Conservation (phyloP, 2,888 invertebrate species). For the Hypercompe scribonia region DNA sequence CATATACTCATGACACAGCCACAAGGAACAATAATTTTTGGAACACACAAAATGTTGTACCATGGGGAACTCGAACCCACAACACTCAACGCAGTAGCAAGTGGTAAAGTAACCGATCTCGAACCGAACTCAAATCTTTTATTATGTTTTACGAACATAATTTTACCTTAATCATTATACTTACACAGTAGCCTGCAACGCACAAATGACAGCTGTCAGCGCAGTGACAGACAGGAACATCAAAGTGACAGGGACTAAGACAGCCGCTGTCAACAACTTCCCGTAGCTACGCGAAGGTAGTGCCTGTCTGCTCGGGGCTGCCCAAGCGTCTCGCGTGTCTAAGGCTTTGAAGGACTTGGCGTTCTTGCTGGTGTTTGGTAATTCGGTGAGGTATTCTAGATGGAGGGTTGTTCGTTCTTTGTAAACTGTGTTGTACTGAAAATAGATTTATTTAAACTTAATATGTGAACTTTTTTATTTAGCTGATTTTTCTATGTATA, state of each 20-base stretch:
- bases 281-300: slow-evolving; percentile 90
- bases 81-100: too few relatives aligned
- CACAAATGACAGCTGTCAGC: slow-evolving; percentile 91
- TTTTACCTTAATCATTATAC: slow-evolving; percentile 14
- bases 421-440: slow-evolving; percentile 79
- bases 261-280: slow-evolving; percentile 89
- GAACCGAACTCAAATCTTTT: too few relatives aligned
- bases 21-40: too few relatives aligned
- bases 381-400: slow-evolving; percentile 71
- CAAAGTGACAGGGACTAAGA: slow-evolving; percentile 90
- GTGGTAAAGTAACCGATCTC: too few relatives aligned
- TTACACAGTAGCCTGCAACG: slow-evolving; percentile 71
- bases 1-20: too few relatives aligned
- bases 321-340: slow-evolving; percentile 82
- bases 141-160: too few relatives aligned
- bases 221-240: slow-evolving; percentile 89
- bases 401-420: slow-evolving; percentile 69
- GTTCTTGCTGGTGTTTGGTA: slow-evolving; percentile 58
- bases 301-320: slow-evolving; percentile 80
- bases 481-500: too few relatives aligned
- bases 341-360: slow-evolving; percentile 52
- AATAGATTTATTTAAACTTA: background rate
- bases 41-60: too few relatives aligned
- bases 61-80: too few relatives aligned
- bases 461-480: background rate